Percentiles rank a stretch among this genome's conserved stretches.
These are phyloP conservation scores for Scophthalmus maximus DNA, from an alignment of 2,113 vertebrate genomes.

Conservation along the genomic window DNA sequence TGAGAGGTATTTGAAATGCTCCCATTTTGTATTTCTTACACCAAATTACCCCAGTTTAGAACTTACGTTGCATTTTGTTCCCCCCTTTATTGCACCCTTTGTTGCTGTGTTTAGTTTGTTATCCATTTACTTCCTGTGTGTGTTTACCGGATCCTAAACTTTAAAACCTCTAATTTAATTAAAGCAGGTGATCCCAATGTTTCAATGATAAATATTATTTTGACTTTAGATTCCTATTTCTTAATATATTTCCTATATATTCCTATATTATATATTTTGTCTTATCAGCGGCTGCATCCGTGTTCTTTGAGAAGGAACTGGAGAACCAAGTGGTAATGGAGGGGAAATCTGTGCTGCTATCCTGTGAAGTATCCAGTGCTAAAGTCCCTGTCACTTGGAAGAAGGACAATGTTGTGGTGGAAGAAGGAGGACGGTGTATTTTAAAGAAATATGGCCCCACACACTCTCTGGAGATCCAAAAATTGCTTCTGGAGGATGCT, in stretches of 20 bases:
- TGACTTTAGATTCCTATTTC: not conserved
- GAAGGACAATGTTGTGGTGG: constrained; percentile 79
- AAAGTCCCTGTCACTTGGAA: constrained; percentile 84
- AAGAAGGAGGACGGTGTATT: constrained; percentile 79
- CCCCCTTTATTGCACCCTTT: too few relatives aligned
- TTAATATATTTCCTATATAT: not conserved
- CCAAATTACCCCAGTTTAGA: too few relatives aligned
- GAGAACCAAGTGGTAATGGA: constrained; percentile 76
- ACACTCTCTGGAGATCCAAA: constrained; percentile 85
- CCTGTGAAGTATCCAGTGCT: constrained; percentile 80
- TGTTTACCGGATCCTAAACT: too few relatives aligned
- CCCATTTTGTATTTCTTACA: constrained; percentile 3
- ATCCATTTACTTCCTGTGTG: too few relatives aligned
- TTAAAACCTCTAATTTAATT: not conserved
- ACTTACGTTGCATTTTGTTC: too few relatives aligned
- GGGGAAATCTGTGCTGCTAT: constrained; percentile 75
- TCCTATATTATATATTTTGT: too few relatives aligned
- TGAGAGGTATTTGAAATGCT: constrained; percentile 83
- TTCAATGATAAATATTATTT: not conserved
- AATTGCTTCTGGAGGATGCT: constrained; percentile 82
- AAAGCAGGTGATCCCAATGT: not conserved
- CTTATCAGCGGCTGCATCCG: constrained; percentile 80
- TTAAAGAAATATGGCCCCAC: constrained; percentile 82
- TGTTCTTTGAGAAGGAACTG: constrained; percentile 83
- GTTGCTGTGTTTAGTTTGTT: too few relatives aligned